Percentiles rank a stretch among this genome's conserved stretches.
Conservation (phyloP, 1,140 invertebrate species). For the Cardiocondyla obscurior region DNA sequence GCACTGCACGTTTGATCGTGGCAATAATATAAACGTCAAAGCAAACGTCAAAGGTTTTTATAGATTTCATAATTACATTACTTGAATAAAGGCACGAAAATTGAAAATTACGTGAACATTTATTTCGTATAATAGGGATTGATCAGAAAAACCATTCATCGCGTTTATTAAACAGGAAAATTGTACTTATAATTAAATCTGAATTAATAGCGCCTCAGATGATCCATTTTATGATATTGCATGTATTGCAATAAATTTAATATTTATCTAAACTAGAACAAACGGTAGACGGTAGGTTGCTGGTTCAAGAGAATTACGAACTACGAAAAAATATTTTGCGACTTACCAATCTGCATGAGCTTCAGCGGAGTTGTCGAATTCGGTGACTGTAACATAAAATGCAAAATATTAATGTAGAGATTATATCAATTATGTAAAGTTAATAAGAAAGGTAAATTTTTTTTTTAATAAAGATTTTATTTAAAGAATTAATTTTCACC, state of each 20-base stretch:
- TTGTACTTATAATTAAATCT: slow-evolving; percentile 50
- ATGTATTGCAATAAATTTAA: slow-evolving; percentile 11
- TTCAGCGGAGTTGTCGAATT: too few species aligned
- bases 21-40: slow-evolving; percentile 39
- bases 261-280: too few species aligned
- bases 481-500: too few species aligned
- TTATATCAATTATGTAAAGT: too few species aligned
- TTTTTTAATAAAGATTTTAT: too few species aligned
- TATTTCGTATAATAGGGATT: slow-evolving; percentile 47
- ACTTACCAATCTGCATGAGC: too few species aligned
- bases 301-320: too few species aligned
- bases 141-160: slow-evolving; percentile 15
- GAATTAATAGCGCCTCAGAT: slow-evolving; percentile 40
- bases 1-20: not conserved
- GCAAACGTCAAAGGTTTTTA: slow-evolving; percentile 24
- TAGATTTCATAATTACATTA: slow-evolving; percentile 51
- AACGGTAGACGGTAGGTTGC: too few species aligned
- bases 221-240: slow-evolving; percentile 21
- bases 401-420: too few species aligned
- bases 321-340: too few species aligned
- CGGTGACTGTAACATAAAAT: too few species aligned
- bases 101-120: slow-evolving; percentile 49
- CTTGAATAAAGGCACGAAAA: slow-evolving; percentile 32
- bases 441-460: too few species aligned
- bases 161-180: slow-evolving; percentile 39